Conservation (phyloP, 2,888 invertebrate genomes). For the Melinopterus prodromus region DNA sequence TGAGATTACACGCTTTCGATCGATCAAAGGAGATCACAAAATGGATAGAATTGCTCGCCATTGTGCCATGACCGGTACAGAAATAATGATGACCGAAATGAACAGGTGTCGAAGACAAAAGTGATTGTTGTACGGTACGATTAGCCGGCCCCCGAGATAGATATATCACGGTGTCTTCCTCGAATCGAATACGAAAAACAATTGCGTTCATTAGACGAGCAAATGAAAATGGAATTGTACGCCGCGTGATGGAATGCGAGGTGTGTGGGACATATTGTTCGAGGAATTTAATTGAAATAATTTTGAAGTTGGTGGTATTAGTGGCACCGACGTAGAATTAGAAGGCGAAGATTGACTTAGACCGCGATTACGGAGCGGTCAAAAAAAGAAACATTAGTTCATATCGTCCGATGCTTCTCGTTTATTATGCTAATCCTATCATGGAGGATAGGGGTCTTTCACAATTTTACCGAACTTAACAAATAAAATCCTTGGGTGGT, state of each 20-base stretch:
- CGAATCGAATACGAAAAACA: conserved; percentile 22
- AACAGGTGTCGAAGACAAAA: conserved; percentile 15
- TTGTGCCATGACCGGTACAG: conserved; percentile 6
- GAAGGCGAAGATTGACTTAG: no score
- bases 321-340: not conserved
- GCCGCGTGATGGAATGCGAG: conserved; percentile 8
- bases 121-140: conserved; percentile 16
- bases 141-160: conserved; percentile 13
- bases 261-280: not conserved
- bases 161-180: conserved; percentile 15
- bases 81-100: conserved; percentile 15
- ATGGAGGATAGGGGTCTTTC: no score
- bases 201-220: conserved; percentile 16
- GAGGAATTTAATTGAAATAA: conserved; percentile 15
- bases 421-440: no score
- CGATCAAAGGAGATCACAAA: conserved; percentile 17
- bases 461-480: no score
- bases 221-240: not conserved
- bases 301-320: not conserved
- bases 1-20: conserved; percentile 20
- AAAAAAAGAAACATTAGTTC: no score
- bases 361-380: no score
- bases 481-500: no score
- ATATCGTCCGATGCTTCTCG: no score
- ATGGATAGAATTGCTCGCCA: conserved; percentile 24